Base-by-base conservation (phyloP, 2,113 vertebrate genomes). In the Indri indri region DNA sequence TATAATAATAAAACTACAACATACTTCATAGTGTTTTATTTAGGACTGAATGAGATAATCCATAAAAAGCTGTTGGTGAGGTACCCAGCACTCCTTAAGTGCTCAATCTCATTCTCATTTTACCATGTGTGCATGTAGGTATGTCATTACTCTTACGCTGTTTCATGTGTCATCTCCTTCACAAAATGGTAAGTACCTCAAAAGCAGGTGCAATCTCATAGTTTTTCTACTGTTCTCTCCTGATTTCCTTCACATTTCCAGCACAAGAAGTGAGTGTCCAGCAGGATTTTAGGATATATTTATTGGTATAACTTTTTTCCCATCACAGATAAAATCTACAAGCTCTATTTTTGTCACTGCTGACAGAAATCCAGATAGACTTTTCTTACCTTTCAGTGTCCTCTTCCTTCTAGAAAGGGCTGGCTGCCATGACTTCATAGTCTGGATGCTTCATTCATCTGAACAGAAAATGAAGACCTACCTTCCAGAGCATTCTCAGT, bases 371-470 rank as follows among this genome's bases (percentile, higher is more conserved):
- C 32, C 57, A 85, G 45, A 91, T 22, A 59, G 27, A 86, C 66
- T 76, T 96, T 94, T 95, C 91, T 96, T 84, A 94, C 32, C 42
- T 93, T 40, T 95, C 63, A 84, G 18, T 81, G 47, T 61, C 27
- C 22, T 88, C 91, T 90, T 88, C 61, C 50, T 95, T 22, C 25
- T 7, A 32, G 34, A 40, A 81, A 90, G 70, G 6, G 32, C 50
- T 83, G 34, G 40, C n/a, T 59, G 87, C 50, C 79, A 91, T 50
- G 9, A 86, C 11, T 22, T 57, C 32, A 70, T 74, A 40, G 2
- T 82, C 32, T 54, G 22, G 74, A 84, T 91, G 63, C 37, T 96
- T 81, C 22, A 10, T 61, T 93, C 50, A 80, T 89, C 34, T 59
- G 50, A 14, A 70, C 20, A 88, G 25, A 89, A 52, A 91, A 74